These are phyloP conservation scores for Pimephales promelas DNA, from an alignment of 2,113 vertebrate species.

Conservation along the genomic window DNA sequence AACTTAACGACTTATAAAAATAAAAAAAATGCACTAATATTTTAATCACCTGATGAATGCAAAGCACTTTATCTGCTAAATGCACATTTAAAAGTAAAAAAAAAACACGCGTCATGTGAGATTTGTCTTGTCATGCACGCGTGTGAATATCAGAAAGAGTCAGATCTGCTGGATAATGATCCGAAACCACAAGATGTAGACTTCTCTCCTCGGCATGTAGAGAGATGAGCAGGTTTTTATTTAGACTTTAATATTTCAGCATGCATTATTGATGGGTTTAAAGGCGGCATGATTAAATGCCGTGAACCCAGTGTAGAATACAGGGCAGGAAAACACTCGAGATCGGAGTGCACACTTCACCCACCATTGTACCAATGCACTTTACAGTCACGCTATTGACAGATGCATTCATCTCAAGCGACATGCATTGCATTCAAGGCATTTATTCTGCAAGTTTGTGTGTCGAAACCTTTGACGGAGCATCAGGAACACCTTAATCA, in stretches of 20 bases:
- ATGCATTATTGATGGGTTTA: conserved; percentile 76
- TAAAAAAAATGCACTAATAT: no score
- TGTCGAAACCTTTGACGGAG: neutral
- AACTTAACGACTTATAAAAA: neutral
- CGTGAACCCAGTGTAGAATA: neutral
- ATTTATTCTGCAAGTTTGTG: neutral
- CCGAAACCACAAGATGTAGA: neutral
- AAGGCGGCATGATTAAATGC: conserved; percentile 62
- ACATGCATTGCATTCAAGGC: neutral
- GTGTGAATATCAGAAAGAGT: no score
- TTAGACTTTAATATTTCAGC: conserved; percentile 66
- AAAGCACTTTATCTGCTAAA: neutral
- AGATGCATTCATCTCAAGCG: neutral
- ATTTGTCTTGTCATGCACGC: no score
- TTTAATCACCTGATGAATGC: neutral
- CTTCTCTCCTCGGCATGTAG: neutral
- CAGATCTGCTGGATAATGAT: neutral
- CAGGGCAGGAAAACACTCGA: neutral
- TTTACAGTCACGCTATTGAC: neutral
- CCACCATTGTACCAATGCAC: neutral
- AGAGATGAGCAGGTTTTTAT: conserved; percentile 57
- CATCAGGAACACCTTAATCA: neutral
- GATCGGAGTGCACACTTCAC: neutral
- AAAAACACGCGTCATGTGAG: neutral
- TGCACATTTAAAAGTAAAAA: no score